Percentiles rank a stretch among this genome's conserved stretches.
Evolutionary conservation across 2,888 invertebrate genomes (phyloP).

Genomic region (Stictocephala bisonia): DNA sequence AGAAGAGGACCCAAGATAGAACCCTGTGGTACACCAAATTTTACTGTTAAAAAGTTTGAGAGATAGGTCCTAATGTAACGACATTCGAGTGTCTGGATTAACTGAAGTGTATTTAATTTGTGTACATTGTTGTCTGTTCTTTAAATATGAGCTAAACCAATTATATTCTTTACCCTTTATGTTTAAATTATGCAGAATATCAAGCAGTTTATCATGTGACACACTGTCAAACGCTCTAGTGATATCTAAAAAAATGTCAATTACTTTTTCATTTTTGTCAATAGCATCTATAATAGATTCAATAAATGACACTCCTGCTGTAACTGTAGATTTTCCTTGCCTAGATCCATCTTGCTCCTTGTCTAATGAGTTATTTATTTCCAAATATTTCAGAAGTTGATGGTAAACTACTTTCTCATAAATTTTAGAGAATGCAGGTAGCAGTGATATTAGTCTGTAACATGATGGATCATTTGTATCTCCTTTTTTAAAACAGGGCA

Average conservation of each 20-base stretch:
- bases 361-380: neutral
- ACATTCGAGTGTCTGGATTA: no score
- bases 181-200: neutral
- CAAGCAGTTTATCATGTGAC: neutral
- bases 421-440: neutral
- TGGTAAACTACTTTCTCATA: neutral
- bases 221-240: neutral
- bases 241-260: neutral
- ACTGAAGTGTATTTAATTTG: neutral
- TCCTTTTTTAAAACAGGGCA: neutral
- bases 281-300: neutral
- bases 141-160: neutral
- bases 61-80: no score
- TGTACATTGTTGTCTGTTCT: neutral
- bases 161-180: neutral
- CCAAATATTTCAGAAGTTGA: neutral
- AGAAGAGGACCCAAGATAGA: slow-evolving; percentile 11
- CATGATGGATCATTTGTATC: neutral
- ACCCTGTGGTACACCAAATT: neutral
- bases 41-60: neutral
- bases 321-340: neutral
- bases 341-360: neutral
- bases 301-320: neutral
- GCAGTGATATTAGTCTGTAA: neutral
- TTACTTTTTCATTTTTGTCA: neutral